These are phyloP conservation scores for Mirza zaza DNA, from an alignment of 2,113 vertebrate species.

Conservation along the genomic window DNA sequence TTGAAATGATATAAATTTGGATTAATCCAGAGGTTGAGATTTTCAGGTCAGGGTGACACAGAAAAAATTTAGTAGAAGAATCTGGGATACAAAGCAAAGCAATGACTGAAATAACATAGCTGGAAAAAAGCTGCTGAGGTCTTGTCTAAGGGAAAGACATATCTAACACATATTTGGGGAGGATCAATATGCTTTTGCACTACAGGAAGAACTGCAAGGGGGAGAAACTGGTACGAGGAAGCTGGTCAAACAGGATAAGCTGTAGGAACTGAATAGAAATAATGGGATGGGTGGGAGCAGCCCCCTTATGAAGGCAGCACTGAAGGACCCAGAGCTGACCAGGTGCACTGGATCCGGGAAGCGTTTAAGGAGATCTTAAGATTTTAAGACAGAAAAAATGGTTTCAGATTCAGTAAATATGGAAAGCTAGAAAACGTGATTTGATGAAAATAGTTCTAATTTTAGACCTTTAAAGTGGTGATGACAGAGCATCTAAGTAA, in stretches of 20 bases:
- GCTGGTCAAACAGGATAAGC: neutral
- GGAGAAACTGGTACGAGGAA: neutral
- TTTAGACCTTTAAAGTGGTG: neutral
- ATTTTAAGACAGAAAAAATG: neutral
- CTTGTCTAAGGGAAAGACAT: neutral
- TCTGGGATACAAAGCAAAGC: neutral
- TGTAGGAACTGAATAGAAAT: neutral
- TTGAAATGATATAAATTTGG: neutral
- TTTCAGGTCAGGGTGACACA: neutral
- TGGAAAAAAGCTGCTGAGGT: neutral
- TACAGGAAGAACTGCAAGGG: neutral
- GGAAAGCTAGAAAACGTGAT: neutral
- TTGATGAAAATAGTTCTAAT: neutral
- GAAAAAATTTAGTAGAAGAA: neutral
- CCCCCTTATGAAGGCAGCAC: neutral
- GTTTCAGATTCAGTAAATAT: neutral
- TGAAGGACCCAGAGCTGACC: neutral
- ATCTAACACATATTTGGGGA: neutral
- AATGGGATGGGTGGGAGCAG: too few relatives aligned
- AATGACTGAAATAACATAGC: neutral
- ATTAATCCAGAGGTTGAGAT: neutral
- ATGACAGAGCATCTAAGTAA: neutral
- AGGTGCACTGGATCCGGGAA: neutral
- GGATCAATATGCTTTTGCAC: neutral
- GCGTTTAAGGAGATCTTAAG: neutral